These are phyloP conservation scores for Parnassius mnemosyne DNA, from an alignment of 2,888 invertebrate genomes.

Conservation along the genomic window DNA sequence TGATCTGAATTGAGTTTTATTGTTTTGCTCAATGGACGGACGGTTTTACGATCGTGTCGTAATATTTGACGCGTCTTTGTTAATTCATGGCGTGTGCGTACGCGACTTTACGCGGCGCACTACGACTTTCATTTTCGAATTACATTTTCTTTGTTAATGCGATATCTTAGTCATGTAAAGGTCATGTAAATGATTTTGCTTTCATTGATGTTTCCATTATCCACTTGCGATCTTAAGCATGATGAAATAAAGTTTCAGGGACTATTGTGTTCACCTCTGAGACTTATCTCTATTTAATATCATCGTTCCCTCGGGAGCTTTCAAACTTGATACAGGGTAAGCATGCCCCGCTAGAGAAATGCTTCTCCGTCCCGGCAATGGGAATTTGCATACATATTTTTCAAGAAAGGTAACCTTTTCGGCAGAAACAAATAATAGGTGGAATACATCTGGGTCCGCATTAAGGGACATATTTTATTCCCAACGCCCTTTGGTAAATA, in stretches of 20 bases:
- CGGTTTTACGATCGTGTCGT: slow-evolving; percentile 72
- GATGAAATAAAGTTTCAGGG: slow-evolving; percentile 9
- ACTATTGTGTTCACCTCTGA: slow-evolving; percentile 6
- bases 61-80: slow-evolving; percentile 60
- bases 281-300: slow-evolving; percentile 64
- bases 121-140: slow-evolving; percentile 61
- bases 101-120: slow-evolving; percentile 47
- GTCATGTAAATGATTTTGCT: background rate
- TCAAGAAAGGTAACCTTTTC: slow-evolving; percentile 58
- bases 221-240: slow-evolving; percentile 17
- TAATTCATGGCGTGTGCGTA: slow-evolving; percentile 54
- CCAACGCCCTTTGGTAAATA: slow-evolving; percentile 72
- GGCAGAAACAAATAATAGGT: slow-evolving; percentile 73
- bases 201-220: slow-evolving; percentile 10
- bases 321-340: slow-evolving; percentile 53
- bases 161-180: background rate
- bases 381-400: slow-evolving; percentile 73
- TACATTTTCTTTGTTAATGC: slow-evolving; percentile 14
- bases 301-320: slow-evolving; percentile 64
- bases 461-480: slow-evolving; percentile 79
- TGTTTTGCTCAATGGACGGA: slow-evolving; percentile 74
- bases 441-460: slow-evolving; percentile 70
- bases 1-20: slow-evolving; percentile 77
- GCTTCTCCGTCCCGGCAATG: slow-evolving; percentile 44
- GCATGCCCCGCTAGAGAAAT: slow-evolving; percentile 35